These are phyloP conservation scores for Scaptomyza tumidula DNA, from an alignment of 2,888 invertebrate species.

Conservation along the genomic window DNA sequence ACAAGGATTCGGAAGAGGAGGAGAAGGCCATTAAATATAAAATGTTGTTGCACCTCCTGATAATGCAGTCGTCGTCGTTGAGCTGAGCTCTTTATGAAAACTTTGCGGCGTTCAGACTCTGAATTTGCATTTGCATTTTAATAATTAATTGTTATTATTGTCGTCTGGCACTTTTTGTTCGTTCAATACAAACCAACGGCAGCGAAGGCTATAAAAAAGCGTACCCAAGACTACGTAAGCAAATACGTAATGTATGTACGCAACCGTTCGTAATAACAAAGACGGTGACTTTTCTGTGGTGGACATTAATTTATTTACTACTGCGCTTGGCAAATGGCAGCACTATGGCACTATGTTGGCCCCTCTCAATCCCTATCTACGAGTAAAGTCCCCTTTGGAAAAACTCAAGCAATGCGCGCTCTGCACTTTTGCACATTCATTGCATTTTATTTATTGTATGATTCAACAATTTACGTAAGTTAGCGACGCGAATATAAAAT, in stretches of 20 bases:
- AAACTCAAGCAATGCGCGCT: constrained; percentile 59
- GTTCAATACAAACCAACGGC: constrained; percentile 11
- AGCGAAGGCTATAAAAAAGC: constrained; percentile 34
- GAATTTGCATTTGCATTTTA: constrained; percentile 65
- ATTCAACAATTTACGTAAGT: constrained; percentile 72
- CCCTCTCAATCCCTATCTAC: not conserved
- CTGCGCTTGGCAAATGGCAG: constrained; percentile 55
- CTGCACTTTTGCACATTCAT: constrained; percentile 68
- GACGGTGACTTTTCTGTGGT: constrained; percentile 59
- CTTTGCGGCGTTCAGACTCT: constrained; percentile 34
- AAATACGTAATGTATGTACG: constrained; percentile 35
- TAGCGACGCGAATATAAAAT: constrained; percentile 72
- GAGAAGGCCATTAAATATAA: constrained; percentile 30
- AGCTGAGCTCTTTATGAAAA: constrained; percentile 43
- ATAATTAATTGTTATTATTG: constrained; percentile 73
- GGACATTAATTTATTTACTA: constrained; percentile 71
- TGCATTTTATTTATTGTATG: constrained; percentile 71
- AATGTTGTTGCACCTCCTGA: constrained; percentile 45
- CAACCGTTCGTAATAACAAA: constrained; percentile 48
- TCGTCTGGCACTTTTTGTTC: constrained; percentile 51
- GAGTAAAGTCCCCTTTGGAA: constrained; percentile 5
- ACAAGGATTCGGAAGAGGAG: constrained; percentile 10
- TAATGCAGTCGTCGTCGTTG: constrained; percentile 41
- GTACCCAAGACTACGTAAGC: constrained; percentile 43
- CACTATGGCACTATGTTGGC: too few relatives aligned